These are phyloP conservation scores for Atopsyche davidsoni DNA, from an alignment of 1,140 invertebrate genomes.

Conservation along the genomic window DNA sequence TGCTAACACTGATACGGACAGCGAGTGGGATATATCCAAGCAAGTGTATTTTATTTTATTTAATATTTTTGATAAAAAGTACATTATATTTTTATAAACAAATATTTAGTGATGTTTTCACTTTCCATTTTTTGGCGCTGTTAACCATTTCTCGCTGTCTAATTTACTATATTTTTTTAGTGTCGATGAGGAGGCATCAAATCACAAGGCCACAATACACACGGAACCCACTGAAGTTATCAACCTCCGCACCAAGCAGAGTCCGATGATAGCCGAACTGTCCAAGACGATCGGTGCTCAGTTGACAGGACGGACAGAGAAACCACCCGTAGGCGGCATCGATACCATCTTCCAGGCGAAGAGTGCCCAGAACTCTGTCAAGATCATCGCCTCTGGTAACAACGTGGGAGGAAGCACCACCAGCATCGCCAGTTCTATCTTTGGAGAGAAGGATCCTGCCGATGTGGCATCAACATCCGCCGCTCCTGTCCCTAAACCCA, in stretches of 20 bases:
- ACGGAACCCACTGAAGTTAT: slow-evolving; percentile 13
- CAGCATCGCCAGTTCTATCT: slow-evolving; percentile 42
- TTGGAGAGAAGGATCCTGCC: slow-evolving; percentile 23
- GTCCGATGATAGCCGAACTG: slow-evolving; percentile 43
- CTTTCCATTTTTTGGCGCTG: no score
- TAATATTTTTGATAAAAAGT: background rate
- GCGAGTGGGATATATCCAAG: slow-evolving; percentile 51
- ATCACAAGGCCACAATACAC: slow-evolving; percentile 9
- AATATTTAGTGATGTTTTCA: no score
- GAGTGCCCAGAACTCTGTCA: slow-evolving; percentile 37
- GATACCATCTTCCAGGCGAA: slow-evolving; percentile 38
- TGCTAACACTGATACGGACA: slow-evolving; percentile 39
- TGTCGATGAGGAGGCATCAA: slow-evolving; percentile 27
- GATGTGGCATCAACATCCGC: slow-evolving; percentile 6
- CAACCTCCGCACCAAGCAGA: slow-evolving; percentile 28
- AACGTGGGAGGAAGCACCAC: slow-evolving; percentile 41
- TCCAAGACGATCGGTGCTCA: slow-evolving; percentile 42
- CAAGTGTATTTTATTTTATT: no score
- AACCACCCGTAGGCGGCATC: slow-evolving; percentile 35
- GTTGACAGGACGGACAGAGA: slow-evolving; percentile 38
- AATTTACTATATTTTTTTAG: no score
- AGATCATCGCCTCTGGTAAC: slow-evolving; percentile 30
- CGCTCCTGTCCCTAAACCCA: slow-evolving; percentile 33
- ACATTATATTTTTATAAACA: slow-evolving; percentile 4
- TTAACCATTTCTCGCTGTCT: no score